A percentile compares a stretch with the other conserved stretches of the same genome.
phyloP scores from a whole-genome alignment of 2,113 vertebrate species.

The Grallaria varia region DNA sequence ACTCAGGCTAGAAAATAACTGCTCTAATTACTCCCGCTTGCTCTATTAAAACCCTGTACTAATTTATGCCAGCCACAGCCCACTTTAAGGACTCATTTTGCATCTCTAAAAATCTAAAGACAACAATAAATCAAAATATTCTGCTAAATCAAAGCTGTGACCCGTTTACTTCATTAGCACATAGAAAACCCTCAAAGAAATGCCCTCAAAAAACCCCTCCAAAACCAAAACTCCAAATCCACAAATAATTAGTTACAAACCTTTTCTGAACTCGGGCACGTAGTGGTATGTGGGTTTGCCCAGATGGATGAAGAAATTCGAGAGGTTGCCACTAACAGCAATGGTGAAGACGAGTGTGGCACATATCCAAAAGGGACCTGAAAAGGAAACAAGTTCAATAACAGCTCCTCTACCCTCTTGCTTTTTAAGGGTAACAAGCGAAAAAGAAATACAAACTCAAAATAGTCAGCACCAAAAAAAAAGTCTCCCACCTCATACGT shows the following conservation, averaged over 20 bases:
- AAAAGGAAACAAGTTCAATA: neutral
- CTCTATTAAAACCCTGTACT: neutral
- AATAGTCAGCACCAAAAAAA: neutral
- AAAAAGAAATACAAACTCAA: neutral
- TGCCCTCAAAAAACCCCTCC: neutral
- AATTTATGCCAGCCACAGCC: neutral
- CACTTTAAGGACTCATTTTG: neutral
- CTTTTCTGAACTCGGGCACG: conserved; percentile 93
- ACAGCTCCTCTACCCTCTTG: neutral
- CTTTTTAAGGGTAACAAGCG: neutral
- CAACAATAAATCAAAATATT: neutral
- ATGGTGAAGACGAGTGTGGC: conserved; percentile 94
- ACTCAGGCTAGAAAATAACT: neutral
- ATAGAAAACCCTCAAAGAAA: neutral
- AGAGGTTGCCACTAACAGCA: conserved; percentile 94
- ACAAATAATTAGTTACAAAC: conserved; percentile 63
- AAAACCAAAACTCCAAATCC: neutral
- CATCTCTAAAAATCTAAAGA: neutral
- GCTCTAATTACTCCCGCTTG: neutral
- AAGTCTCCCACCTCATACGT: neutral
- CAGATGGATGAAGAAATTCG: conserved; percentile 84
- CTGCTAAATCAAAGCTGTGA: neutral
- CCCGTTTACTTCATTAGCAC: neutral
- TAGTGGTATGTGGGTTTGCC: conserved; percentile 84
- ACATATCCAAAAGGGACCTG: conserved; percentile 99